Base-by-base conservation (phyloP, 2,888 invertebrate genomes). In the Melanostoma mellinum region DNA sequence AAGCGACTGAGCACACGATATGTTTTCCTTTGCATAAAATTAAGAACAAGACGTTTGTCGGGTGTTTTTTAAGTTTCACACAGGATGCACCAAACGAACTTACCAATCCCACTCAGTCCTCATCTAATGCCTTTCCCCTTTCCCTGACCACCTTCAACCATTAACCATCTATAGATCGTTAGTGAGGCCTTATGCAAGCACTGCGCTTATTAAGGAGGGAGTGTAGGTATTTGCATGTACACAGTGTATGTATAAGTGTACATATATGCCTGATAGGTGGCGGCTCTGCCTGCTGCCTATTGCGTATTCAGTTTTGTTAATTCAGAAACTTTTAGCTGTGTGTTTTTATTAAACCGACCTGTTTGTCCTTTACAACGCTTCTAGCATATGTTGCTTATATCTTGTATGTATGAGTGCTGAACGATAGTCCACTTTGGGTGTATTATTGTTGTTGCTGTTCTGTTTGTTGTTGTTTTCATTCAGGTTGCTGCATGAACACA, bases 21-120 rank as follows among this genome's bases (percentile, higher is more conserved):
- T 72, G 76, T 81, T 81, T 82, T 73, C 35, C 63, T 77, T 82
- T 82, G 82, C 82, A 82, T 82, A 82, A 61, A 63, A 82, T 82
- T 78, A 82, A 77, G 82, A 78, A 82, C 73, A 78, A 82, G 68
- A 73, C 73, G 73, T 52, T 52, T 40, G 42, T 42, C 38, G 42
- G 69, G 46, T 76, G 60, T 67, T 72, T 80, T 76, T 65, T 42
- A 42, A 52, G 50, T 65, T 53, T 71, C 38, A 44, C 67, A 74
- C 69, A 71, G 71, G 71, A 71, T 81, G 75, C 71, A 76, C 36
- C 53, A 53, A 40, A 60, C 52, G 44, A 35, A 44, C 35, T 46
- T 42, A 8, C 36, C 20, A 5, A 9, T 9, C 6, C 58, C 4
- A 3, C 30, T 8, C 6, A 30, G 6, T 33, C n/a, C n/a, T 44